Evolutionary conservation across 2,797 vertebrate species (phyloP).

Genomic region (Orientallactaga sibirica): DNA sequence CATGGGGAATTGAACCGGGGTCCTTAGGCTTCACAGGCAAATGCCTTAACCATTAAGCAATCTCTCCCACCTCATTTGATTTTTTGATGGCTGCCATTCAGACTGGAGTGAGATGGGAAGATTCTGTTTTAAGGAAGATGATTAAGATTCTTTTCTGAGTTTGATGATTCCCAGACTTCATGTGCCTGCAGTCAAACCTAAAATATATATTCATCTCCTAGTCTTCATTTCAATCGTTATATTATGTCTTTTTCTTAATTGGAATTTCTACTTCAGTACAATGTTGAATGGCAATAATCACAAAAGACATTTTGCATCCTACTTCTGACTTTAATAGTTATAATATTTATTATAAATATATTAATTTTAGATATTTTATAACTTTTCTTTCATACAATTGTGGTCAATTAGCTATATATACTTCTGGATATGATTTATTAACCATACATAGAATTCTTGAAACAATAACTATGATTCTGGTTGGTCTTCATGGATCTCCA

Average conservation of each 20-base stretch:
- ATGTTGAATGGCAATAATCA: background rate
- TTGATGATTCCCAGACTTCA: constrained; percentile 19
- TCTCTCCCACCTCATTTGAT: too few species aligned
- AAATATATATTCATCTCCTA: background rate
- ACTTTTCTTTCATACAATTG: background rate
- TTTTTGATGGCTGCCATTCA: too few species aligned
- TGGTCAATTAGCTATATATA: background rate
- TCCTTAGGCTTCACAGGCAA: too few species aligned
- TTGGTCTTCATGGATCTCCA: background rate
- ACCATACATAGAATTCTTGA: background rate
- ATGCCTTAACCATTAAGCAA: too few species aligned
- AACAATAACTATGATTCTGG: background rate
- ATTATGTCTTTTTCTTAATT: background rate
- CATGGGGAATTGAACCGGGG: too few species aligned
- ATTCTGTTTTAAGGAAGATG: background rate
- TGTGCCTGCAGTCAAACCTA: background rate
- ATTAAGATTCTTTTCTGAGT: background rate
- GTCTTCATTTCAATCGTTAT: background rate
- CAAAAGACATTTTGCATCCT: background rate
- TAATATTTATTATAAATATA: background rate
- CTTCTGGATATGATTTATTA: background rate
- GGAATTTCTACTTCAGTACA: background rate
- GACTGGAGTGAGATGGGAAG: too few species aligned
- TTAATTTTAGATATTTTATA: background rate
- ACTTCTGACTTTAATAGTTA: background rate